Percentiles rank a stretch among this genome's conserved stretches.
Evolutionary conservation across 2,113 vertebrate species (phyloP).

Genomic region (Ibidorhyncha struthersii): DNA sequence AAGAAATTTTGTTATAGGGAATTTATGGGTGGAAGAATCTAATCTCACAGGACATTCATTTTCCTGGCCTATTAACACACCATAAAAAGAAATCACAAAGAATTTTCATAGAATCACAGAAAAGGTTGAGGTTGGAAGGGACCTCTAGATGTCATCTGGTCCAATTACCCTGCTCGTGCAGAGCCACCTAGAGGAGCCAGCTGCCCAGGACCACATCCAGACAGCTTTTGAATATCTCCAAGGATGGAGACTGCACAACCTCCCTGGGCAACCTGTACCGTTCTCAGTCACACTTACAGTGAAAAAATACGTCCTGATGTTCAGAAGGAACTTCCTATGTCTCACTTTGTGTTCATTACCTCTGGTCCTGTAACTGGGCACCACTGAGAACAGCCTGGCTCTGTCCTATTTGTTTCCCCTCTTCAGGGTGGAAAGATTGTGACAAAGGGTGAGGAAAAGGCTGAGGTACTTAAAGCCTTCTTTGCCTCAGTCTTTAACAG

Average conservation of each 20-base stretch:
- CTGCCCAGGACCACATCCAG: not conserved
- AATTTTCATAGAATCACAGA: not conserved
- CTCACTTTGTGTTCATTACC: not conserved
- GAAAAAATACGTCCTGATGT: not conserved
- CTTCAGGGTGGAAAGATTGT: not conserved
- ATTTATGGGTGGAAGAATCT: not conserved
- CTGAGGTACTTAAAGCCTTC: too few species aligned
- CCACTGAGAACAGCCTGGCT: not conserved
- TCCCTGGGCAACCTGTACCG: not conserved
- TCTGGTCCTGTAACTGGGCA: not conserved
- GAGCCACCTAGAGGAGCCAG: not conserved
- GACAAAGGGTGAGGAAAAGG: too few species aligned
- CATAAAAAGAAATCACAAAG: not conserved
- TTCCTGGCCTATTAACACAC: not conserved
- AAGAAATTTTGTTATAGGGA: not conserved
- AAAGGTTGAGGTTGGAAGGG: not conserved
- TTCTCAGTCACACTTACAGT: not conserved
- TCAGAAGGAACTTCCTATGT: not conserved
- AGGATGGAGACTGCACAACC: not conserved
- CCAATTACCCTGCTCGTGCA: not conserved
- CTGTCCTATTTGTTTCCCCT: not conserved
- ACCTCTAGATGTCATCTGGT: not conserved
- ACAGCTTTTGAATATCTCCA: not conserved
- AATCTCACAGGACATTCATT: not conserved
- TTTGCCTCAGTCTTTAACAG: too few species aligned